Base-by-base conservation (phyloP, 2,888 invertebrate genomes). In the Netelia inedita region DNA sequence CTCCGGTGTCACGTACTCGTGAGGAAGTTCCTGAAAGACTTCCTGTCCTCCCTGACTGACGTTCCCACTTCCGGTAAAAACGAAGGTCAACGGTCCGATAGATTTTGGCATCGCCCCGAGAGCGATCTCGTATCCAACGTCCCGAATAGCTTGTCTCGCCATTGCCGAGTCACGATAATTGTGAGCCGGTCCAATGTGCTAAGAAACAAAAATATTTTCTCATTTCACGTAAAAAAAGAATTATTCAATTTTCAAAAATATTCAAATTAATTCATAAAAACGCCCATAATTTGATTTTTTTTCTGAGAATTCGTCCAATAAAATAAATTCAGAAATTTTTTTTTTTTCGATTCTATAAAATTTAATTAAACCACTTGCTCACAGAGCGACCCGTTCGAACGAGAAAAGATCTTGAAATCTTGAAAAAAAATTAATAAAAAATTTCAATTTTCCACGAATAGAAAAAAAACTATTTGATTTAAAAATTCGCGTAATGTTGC, bases 51-150 rank as follows among this genome's bases (percentile, higher is more conserved):
- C 97, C 95, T 96, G 94, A 0, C 99, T 99, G 0, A 99, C 99
- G 94, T 99, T 99, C 19, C 99, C 99, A 5, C 98, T 98, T 8
- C 99, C 99, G 9, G 99, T 99, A 92, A 99, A 99, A 0, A 99
- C 98, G 94, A 99, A 98, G 0, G 99, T 99, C 71, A 99, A 94
- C 0, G 99, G 99, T 1, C 99, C 99, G 71, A 99, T 96, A 0
- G 99, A 99, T 94, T 98, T 98, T 1, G 99, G 99, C 98, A 99
- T 98, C 95, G 98, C 97, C 2, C 96, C 95, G 73, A 99, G 94
- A 0, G 99, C 96, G 68, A 99, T 98, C 94, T 99, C 99, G 94
- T 99, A 99, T 0, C 99, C 99, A n/a, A 99, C 98, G 93, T 99
- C 99, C 19, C 99, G 95, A 59, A 99, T 97, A 0, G 99, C 98